These are phyloP conservation scores for Lepus townsendii DNA, from an alignment of 2,797 vertebrate species.

Conservation along the genomic window DNA sequence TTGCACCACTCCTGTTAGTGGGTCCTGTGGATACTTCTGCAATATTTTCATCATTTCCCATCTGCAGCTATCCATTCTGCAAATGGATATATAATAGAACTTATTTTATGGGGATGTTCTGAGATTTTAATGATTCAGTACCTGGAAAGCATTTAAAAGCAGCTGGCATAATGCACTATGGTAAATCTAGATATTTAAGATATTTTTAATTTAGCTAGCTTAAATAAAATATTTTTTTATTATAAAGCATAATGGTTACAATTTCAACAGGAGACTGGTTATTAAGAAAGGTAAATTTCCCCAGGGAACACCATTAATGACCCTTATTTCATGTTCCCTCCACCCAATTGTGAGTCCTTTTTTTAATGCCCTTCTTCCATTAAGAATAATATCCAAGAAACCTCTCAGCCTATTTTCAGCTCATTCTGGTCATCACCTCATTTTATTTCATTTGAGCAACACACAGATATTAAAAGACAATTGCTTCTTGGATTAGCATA, in stretches of 20 bases:
- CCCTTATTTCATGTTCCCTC: not conserved
- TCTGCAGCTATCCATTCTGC: not conserved
- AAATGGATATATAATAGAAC: not conserved
- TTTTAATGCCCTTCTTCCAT: not conserved
- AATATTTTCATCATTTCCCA: not conserved
- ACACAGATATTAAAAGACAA: not conserved
- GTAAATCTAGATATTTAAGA: conserved; percentile 16
- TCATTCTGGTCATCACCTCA: not conserved
- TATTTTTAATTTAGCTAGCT: conserved; percentile 23
- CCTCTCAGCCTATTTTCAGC: not conserved
- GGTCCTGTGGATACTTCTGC: not conserved
- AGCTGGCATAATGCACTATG: not conserved
- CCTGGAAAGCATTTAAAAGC: not conserved
- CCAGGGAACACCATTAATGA: not conserved
- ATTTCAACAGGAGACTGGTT: conserved; percentile 6
- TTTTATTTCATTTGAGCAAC: conserved; percentile 1
- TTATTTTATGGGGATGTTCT: not conserved
- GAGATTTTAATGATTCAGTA: conserved; percentile 34
- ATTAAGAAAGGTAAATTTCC: conserved; percentile 38
- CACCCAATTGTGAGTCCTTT: not conserved
- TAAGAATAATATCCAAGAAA: conserved; percentile 25
- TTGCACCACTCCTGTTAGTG: not conserved
- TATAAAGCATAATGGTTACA: not conserved
- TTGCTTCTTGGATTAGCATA: not conserved
- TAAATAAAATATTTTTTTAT: conserved; percentile 42